Base-by-base conservation (phyloP, 2,888 invertebrate species). In the Achlya flavicornis region DNA sequence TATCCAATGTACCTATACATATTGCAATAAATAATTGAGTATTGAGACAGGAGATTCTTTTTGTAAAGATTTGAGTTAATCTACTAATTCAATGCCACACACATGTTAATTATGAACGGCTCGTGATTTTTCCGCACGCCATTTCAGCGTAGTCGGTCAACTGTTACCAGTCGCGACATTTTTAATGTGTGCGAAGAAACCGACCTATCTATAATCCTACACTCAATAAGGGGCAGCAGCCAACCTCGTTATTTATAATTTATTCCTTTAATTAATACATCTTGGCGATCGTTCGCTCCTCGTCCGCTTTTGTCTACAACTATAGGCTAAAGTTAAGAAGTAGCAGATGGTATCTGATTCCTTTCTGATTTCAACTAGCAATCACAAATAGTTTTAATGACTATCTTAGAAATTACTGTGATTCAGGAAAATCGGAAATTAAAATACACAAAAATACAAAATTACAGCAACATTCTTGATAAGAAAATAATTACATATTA, bases 261-360 rank as follows among this genome's bases (percentile, higher is more conserved):
- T 90, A 90, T 88, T 89, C 85, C 80, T 84, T 85, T 87, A 89
- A 90, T 90, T 90, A 89, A 86, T 86, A 86, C 79, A 79, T 84
- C 78, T 79, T 78, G 76, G 74, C 78, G 73, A 75, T 82, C 77
- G 76, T 80, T 77, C 78, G 69, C 70, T 76, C 71, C 76, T 77
- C 79, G 76, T 19, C 32, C 63, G 61, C 64, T 61, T 63, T 69
- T 66, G 66, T 66, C 57, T 65, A 33, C 33, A 62, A 63, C 63
- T 62, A n/a, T n/a, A 43, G 38, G 63, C 38, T 57, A 32, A 33
- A 58, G 53, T 60, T 60, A 60, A 60, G 41, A 60, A 19, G 60
- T 26, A 41, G 41, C 60, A 60, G 60, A 41, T 60, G 35, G 16
- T 57, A 33, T 38, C 19, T 43, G 61, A 57, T 63, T 63, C 63